Base-by-base conservation (phyloP, 2,797 vertebrate genomes). In the Chiloscyllium punctatum region DNA sequence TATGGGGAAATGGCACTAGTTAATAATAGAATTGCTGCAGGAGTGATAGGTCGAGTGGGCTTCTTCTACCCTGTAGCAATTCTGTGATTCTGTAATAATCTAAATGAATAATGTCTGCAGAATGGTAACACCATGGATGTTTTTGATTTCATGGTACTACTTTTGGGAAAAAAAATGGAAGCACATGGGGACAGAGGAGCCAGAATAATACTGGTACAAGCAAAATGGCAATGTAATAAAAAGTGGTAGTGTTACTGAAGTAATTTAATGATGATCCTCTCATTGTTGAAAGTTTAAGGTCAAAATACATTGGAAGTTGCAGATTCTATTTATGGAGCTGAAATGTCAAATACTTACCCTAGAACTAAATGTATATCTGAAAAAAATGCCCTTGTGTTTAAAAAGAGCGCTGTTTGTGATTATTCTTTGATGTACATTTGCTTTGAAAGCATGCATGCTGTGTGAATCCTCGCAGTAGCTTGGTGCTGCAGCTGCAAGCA, bases 321-420 rank as follows among this genome's bases (percentile, higher is more conserved):
- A 77, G 27, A 62, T 95, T 95, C 71, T 33, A 21, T 4, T 16
- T 33, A n/a, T 53, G 94, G 25, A 21, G 15, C 71, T 74, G 71
- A 95, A 95, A 95, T 72, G 94, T 95, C 94, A 95, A 74, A 95
- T 53, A 71, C 94, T 74, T 62, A 42, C n/a, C 90, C 90, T 37
- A 42, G 90, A 42, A 42, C n/a, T 92, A 77, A 77, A 30, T 95
- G 74, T 95, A 23, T 30, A 74, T 95, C 94, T 95, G 94, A 51
- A 51, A 74, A 95, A 57, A 25, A 23, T 69, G 71, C 94, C 57
- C 69, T 69, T 74, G 30, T n/a, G n/a, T 77, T 77, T 53, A 27
- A 77, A 77, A 95, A 95, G 48, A 71, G 33, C 71, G 77, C 71
- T 95, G 25, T 74, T 74, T 30, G 94, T 74, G 48, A 16, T 53